These are phyloP conservation scores for Protosalanx chinensis DNA, from an alignment of 2,797 vertebrate species.

Conservation along the genomic window DNA sequence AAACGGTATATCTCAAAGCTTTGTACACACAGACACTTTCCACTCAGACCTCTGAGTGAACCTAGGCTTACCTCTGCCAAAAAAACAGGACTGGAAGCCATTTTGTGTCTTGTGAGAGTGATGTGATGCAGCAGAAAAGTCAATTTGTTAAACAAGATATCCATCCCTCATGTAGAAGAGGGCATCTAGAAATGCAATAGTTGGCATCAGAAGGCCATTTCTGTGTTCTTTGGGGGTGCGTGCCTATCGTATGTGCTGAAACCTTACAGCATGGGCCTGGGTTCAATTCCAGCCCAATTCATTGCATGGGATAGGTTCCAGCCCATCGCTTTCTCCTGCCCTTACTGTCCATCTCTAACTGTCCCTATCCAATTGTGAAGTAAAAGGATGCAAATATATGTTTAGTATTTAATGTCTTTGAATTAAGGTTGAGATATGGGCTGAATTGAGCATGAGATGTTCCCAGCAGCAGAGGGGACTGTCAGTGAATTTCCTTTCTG, in stretches of 20 bases:
- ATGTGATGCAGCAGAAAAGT: neutral
- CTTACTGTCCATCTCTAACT: too few species aligned
- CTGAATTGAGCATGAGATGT: neutral
- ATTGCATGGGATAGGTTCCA: too few species aligned
- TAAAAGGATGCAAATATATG: too few species aligned
- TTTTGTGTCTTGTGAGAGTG: neutral
- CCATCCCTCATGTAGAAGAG: neutral
- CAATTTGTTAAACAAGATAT: neutral
- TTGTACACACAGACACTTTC: slow-evolving; percentile 60
- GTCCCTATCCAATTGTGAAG: too few species aligned
- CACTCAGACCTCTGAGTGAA: slow-evolving; percentile 67
- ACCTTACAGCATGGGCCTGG: too few species aligned
- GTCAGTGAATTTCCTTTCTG: neutral
- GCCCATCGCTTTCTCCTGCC: too few species aligned
- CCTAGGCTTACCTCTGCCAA: slow-evolving; percentile 45
- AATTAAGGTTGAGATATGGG: too few species aligned
- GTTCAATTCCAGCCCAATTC: too few species aligned
- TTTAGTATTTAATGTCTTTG: too few species aligned
- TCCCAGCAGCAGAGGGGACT: neutral
- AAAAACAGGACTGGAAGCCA: neutral
- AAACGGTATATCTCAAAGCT: slow-evolving; percentile 54
- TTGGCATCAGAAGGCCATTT: neutral
- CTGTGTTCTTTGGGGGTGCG: neutral
- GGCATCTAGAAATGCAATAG: neutral
- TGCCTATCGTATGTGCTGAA: too few species aligned